phyloP scores from a whole-genome alignment of 2,888 invertebrate species.

The Limenitis camilla region DNA sequence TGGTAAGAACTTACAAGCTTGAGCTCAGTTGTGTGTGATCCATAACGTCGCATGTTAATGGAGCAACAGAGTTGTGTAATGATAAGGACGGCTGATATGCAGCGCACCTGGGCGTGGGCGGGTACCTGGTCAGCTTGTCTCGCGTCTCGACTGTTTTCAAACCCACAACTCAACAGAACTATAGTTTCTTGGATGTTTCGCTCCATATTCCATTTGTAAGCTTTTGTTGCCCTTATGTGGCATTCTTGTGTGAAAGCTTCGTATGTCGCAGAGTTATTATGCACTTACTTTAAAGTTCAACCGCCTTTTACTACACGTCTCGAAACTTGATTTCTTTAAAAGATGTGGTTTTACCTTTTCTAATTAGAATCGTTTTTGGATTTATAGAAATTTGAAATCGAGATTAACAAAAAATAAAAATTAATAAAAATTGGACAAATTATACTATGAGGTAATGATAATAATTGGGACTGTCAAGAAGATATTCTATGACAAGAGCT shows the following conservation, averaged over 20 bases:
- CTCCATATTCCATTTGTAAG: constrained; percentile 2
- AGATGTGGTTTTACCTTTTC: too few relatives aligned
- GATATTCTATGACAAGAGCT: too few relatives aligned
- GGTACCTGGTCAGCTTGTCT: constrained; percentile 36
- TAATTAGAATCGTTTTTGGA: too few relatives aligned
- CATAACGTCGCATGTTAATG: constrained; percentile 27
- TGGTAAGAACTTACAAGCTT: too few relatives aligned
- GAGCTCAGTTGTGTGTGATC: constrained; percentile 1
- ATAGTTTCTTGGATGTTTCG: constrained; percentile 18
- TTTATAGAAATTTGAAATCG: too few relatives aligned
- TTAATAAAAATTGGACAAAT: too few relatives aligned
- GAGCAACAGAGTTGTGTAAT: constrained; percentile 40
- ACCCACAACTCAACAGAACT: constrained; percentile 32
- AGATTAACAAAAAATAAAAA: too few relatives aligned
- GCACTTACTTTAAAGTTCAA: neutral
- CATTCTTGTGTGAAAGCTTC: constrained; percentile 1
- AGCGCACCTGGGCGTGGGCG: constrained; percentile 64
- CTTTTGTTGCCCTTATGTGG: neutral
- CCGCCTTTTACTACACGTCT: too few relatives aligned
- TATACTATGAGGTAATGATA: too few relatives aligned
- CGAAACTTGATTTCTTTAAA: too few relatives aligned
- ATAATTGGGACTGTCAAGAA: too few relatives aligned
- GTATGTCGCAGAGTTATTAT: neutral
- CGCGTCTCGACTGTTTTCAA: constrained; percentile 48
- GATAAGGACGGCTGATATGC: constrained; percentile 45